A percentile compares a stretch with the other conserved stretches of the same genome.
Conservation (phyloP, 2,113 vertebrate genomes). For the Danionella cerebrum region DNA sequence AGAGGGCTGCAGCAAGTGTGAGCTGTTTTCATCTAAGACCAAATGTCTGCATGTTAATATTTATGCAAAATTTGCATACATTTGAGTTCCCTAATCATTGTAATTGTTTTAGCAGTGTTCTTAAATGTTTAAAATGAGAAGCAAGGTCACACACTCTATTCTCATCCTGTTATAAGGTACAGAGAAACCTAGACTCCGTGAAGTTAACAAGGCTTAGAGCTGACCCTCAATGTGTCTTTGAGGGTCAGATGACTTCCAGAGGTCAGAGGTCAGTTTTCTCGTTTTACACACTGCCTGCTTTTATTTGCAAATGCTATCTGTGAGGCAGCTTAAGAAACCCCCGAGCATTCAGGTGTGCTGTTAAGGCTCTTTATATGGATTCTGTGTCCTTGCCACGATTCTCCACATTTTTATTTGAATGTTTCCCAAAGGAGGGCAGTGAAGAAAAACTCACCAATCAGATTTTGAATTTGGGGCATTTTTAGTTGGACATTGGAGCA, state of each 20-base stretch:
- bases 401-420: constrained; percentile 24
- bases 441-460: not conserved
- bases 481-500: no score
- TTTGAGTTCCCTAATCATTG: no score
- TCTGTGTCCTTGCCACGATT: constrained; percentile 14
- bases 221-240: not conserved
- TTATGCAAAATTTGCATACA: not conserved
- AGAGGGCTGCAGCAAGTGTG: constrained; percentile 54
- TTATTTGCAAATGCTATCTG: constrained; percentile 16
- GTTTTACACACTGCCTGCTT: constrained; percentile 34
- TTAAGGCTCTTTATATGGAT: constrained; percentile 38
- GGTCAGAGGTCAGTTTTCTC: constrained; percentile 44
- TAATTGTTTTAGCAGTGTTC: not conserved
- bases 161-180: not conserved
- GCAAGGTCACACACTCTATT: not conserved
- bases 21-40: not conserved
- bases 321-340: constrained; percentile 6
- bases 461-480: not conserved
- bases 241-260: not conserved
- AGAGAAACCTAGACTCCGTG: not conserved
- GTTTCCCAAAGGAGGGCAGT: not conserved
- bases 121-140: not conserved
- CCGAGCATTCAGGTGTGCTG: constrained; percentile 44
- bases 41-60: not conserved
- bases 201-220: not conserved